phyloP scores from a whole-genome alignment of 2,113 vertebrate genomes.

The Bucco capensis region DNA sequence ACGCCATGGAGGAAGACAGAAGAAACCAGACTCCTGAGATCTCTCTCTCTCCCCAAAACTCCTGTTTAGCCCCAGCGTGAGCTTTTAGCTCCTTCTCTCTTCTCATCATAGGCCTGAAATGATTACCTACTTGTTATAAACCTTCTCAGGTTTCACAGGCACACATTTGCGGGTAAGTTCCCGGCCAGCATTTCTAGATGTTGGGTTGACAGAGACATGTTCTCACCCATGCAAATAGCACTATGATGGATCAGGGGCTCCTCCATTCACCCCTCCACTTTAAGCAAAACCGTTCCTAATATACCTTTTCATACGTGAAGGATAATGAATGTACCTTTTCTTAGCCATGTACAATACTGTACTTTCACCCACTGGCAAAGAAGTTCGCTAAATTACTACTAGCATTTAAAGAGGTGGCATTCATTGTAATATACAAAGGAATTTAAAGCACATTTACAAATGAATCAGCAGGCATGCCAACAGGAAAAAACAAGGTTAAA shows the following conservation, averaged over 20 bases:
- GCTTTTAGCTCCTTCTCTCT: constrained; percentile 62
- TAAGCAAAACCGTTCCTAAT: constrained; percentile 58
- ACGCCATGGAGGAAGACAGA: neutral
- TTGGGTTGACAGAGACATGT: constrained; percentile 35
- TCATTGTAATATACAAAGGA: constrained; percentile 66
- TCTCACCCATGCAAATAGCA: constrained; percentile 43
- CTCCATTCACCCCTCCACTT: constrained; percentile 55
- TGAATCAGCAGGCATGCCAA: constrained; percentile 55
- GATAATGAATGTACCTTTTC: constrained; percentile 68
- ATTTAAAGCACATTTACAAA: constrained; percentile 71
- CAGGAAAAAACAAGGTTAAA: constrained; percentile 51
- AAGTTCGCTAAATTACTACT: constrained; percentile 66
- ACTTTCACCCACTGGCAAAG: constrained; percentile 67
- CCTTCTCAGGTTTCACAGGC: constrained; percentile 82
- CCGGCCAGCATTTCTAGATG: constrained; percentile 39
- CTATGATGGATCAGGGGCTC: constrained; percentile 39
- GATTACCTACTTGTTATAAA: constrained; percentile 84
- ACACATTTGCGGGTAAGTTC: constrained; percentile 63
- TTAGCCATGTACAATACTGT: constrained; percentile 67
- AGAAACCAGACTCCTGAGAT: constrained; percentile 56
- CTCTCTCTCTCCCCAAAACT: constrained; percentile 52
- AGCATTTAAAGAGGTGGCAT: constrained; percentile 64
- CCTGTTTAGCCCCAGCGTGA: constrained; percentile 64
- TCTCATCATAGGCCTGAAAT: constrained; percentile 70
- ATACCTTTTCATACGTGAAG: constrained; percentile 55